Base-by-base conservation (phyloP, 2,113 vertebrate genomes). In the Vanacampus margaritifer region DNA sequence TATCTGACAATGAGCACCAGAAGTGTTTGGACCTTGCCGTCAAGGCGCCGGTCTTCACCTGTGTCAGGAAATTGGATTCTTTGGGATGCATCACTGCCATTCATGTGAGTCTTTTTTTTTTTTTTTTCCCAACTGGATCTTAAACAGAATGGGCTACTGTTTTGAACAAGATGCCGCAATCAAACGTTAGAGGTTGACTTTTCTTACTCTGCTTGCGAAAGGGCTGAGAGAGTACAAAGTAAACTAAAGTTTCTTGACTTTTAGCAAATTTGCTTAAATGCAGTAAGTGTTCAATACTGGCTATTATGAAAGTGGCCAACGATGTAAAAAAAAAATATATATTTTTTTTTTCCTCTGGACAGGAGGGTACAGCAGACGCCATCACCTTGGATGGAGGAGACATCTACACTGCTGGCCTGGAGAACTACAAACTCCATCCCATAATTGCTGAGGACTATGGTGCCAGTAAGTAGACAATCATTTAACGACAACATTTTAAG, bases 311-410 rank as follows among this genome's bases (percentile, higher is more conserved):
- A 41, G 39, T 41, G 10, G 37, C 37, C 10, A 39, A 21, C 7
- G n/a, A n/a, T n/a, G n/a, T n/a, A n/a, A n/a, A n/a, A n/a, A n/a
- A n/a, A n/a, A n/a, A n/a, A n/a, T n/a, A n/a, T n/a, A 14, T 6
- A 26, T 54, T 26, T 13, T 54, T 26, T 24, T 17, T 28, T 32
- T 32, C 1, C 5, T 16, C 24, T 16, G 37, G 14, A 58, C 72
- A 98, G 97, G 74, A 66, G 2, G 76, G 71, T 0, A 80, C 90
- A 23, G 94, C 93, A 21, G 96, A 99, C 79, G 94, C 93, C 26
- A 87, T 94, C 23, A 94, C 92, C 28, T 57, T 95, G 72, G 95
- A 97, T 5, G 94, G 92, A 14, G 94, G 94, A 1, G 91, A 93
- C 5, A 48, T 98, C 66, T 94, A 89, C 61, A 90, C 83, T 2